These are phyloP conservation scores for Thereva nobilitata DNA, from an alignment of 2,888 invertebrate genomes.

Conservation along the genomic window DNA sequence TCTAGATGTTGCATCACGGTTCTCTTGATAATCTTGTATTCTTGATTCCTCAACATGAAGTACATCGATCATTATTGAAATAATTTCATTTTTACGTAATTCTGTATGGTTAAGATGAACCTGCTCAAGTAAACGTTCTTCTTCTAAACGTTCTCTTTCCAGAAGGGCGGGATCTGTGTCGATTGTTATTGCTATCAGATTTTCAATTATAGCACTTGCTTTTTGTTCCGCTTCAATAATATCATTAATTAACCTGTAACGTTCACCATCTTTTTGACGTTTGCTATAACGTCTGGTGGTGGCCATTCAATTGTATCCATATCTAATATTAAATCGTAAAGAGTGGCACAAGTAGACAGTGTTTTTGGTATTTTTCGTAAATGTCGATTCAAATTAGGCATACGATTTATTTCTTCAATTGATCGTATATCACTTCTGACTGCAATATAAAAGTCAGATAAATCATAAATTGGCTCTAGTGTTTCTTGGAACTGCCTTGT, in stretches of 20 bases:
- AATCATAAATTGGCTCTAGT: too few species aligned
- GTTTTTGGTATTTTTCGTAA: slow-evolving; percentile 67
- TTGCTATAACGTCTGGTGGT: slow-evolving; percentile 62
- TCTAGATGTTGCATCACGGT: slow-evolving; percentile 61
- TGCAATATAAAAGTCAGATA: too few species aligned
- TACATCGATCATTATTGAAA: slow-evolving; percentile 72
- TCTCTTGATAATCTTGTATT: slow-evolving; percentile 67
- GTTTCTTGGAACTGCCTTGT: too few species aligned
- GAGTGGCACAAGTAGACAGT: slow-evolving; percentile 66
- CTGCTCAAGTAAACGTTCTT: slow-evolving; percentile 67
- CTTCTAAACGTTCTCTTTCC: slow-evolving; percentile 70
- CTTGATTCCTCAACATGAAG: slow-evolving; percentile 69
- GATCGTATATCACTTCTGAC: slow-evolving; percentile 70
- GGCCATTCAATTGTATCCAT: slow-evolving; percentile 68
- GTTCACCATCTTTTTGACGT: slow-evolving; percentile 66
- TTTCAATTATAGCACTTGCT: too few species aligned
- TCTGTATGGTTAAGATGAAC: slow-evolving; percentile 57
- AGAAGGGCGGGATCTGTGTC: slow-evolving; percentile 66
- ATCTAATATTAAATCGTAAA: slow-evolving; percentile 68
- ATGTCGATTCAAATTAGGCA: slow-evolving; percentile 63
- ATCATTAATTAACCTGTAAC: too few species aligned
- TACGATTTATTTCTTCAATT: slow-evolving; percentile 48
- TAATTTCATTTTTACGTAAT: slow-evolving; percentile 69
- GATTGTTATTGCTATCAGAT: too few species aligned
- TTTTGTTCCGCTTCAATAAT: too few species aligned